These are phyloP conservation scores for Microchrysa polita DNA, from an alignment of 2,888 invertebrate genomes.

Conservation along the genomic window DNA sequence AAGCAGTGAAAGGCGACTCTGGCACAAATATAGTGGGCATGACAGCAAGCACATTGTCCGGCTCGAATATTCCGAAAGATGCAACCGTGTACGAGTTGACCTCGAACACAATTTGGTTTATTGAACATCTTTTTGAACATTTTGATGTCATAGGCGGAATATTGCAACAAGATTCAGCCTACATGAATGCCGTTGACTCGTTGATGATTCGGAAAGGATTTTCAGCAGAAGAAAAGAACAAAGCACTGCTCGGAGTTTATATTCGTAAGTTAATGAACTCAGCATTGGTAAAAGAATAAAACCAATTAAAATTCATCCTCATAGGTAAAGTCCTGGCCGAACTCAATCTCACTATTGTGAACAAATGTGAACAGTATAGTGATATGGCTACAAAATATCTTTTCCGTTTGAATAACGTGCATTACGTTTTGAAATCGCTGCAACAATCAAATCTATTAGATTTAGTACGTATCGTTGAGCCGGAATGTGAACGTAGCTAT, in stretches of 20 bases:
- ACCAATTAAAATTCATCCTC: conserved; percentile 11
- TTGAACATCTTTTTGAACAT: conserved; percentile 85
- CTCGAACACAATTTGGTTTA: conserved; percentile 91
- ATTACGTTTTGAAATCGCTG: conserved; percentile 92
- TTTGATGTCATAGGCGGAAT: conserved; percentile 77
- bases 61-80: conserved; percentile 77
- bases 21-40: conserved; percentile 75
- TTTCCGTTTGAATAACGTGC: conserved; percentile 93
- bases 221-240: conserved; percentile 68
- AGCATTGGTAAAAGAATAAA: background rate
- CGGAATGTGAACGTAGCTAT: conserved; percentile 87
- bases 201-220: conserved; percentile 65
- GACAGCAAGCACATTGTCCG: conserved; percentile 57
- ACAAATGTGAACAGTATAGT: conserved; percentile 90
- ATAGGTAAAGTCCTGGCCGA: conserved; percentile 89
- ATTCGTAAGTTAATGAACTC: conserved; percentile 73
- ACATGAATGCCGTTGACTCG: conserved; percentile 67
- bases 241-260: conserved; percentile 79
- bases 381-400: conserved; percentile 87
- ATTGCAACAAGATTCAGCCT: conserved; percentile 69
- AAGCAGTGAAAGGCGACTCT: conserved; percentile 81
- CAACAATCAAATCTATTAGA: conserved; percentile 86
- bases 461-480: conserved; percentile 82
- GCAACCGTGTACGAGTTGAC: conserved; percentile 98
- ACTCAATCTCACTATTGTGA: conserved; percentile 86